phyloP scores from a whole-genome alignment of 2,113 vertebrate species.

The Hippocampus comes region DNA sequence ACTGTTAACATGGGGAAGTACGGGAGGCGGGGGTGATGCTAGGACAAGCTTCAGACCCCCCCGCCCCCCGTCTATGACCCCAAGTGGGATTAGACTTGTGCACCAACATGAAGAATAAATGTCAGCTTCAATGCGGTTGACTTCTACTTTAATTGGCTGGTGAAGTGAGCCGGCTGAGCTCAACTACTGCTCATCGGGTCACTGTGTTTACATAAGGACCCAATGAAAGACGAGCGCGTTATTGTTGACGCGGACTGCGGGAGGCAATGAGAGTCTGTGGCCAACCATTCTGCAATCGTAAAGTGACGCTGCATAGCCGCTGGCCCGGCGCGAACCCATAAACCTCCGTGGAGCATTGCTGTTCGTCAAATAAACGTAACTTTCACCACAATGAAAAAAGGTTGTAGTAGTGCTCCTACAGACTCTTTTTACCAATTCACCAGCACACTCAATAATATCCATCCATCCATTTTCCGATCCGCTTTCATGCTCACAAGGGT shows the following conservation, averaged over 20 bases:
- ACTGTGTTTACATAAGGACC: conserved; percentile 18
- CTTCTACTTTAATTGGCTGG: conserved; percentile 25
- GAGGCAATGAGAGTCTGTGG: conserved; percentile 35
- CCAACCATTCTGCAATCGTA: conserved; percentile 41
- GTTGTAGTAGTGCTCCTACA: no score
- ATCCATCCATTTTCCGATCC: no score
- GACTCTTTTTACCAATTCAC: no score
- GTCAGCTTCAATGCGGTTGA: conserved; percentile 39
- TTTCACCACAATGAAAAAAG: no score
- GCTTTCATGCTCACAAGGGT: no score
- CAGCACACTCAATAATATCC: no score
- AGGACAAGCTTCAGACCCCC: conserved; percentile 5
- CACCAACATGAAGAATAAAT: conserved; percentile 33
- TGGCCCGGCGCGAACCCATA: conserved; percentile 8
- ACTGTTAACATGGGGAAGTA: conserved; percentile 9
- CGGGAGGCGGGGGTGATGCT: conserved; percentile 4
- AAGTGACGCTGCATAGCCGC: conserved; percentile 30
- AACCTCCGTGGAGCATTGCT: conserved; percentile 26
- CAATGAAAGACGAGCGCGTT: conserved; percentile 13
- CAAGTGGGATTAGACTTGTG: conserved; percentile 34
- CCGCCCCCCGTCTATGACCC: background rate
- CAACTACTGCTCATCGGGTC: conserved; percentile 9
- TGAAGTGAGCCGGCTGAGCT: conserved; percentile 23
- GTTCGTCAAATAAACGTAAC: background rate
- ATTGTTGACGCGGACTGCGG: conserved; percentile 26